phyloP scores from a whole-genome alignment of 2,113 vertebrate species.

The Hippocampus barbouri region DNA sequence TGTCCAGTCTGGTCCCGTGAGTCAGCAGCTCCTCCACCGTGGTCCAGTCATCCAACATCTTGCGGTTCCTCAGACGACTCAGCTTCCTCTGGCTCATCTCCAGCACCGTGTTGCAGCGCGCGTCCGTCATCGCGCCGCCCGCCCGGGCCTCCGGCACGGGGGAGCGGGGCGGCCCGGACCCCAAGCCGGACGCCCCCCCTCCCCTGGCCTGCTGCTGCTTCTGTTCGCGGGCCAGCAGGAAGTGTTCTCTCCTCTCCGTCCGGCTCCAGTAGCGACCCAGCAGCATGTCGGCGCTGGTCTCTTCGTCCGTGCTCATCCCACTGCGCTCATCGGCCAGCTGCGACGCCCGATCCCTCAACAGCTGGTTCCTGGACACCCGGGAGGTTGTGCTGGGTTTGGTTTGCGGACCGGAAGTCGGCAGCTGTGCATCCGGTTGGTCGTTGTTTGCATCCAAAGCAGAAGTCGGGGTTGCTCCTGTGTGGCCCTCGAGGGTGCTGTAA shows the following conservation, averaged over 20 bases:
- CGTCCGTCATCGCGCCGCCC: slow-evolving; percentile 36
- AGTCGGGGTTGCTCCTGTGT: slow-evolving; percentile 28
- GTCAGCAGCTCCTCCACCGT: slow-evolving; percentile 77
- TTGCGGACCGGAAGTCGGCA: slow-evolving; percentile 26
- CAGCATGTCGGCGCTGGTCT: slow-evolving; percentile 62
- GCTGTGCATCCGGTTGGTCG: slow-evolving; percentile 16
- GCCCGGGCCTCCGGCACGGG: slow-evolving; percentile 36
- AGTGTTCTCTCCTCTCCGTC: slow-evolving; percentile 70
- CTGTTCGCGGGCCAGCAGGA: slow-evolving; percentile 68
- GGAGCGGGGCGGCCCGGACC: slow-evolving; percentile 14
- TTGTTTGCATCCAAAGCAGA: slow-evolving; percentile 38
- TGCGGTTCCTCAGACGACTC: slow-evolving; percentile 72
- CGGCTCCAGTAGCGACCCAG: slow-evolving; percentile 73
- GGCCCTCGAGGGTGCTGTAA: slow-evolving; percentile 71
- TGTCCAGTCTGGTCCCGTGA: slow-evolving; percentile 62
- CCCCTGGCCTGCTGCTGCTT: slow-evolving; percentile 60
- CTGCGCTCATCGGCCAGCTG: slow-evolving; percentile 67
- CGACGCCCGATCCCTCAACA: slow-evolving; percentile 71
- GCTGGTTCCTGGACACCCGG: slow-evolving; percentile 63
- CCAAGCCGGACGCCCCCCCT: slow-evolving; percentile 18
- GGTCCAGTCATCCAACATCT: slow-evolving; percentile 77
- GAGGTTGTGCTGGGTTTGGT: slow-evolving; percentile 34
- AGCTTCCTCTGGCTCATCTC: slow-evolving; percentile 75
- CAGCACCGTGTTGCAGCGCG: slow-evolving; percentile 57
- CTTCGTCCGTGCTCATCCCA: slow-evolving; percentile 73